phyloP scores from a whole-genome alignment of 2,797 vertebrate genomes.

The Nyctibius grandis region DNA sequence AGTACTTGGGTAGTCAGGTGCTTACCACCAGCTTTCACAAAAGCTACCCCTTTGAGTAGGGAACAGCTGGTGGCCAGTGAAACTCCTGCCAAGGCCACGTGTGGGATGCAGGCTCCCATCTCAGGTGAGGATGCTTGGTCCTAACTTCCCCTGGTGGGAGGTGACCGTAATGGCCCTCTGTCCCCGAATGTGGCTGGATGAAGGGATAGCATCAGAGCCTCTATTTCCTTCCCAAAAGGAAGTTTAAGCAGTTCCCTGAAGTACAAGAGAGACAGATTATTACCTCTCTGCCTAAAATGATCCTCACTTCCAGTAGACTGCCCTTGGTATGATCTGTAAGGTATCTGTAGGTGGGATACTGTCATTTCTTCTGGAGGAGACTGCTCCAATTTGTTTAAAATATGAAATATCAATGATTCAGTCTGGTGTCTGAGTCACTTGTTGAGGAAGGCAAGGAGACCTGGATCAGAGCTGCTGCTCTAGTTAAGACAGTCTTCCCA shows the following conservation, averaged over 20 bases:
- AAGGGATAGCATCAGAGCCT: neutral
- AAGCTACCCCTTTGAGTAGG: neutral
- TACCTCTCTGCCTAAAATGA: neutral
- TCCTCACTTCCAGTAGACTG: neutral
- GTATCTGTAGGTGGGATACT: neutral
- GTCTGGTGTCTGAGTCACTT: neutral
- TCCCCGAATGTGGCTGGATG: neutral
- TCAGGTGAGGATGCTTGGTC: neutral
- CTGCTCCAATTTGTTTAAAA: neutral
- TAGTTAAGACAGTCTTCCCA: neutral
- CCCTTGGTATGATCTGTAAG: neutral
- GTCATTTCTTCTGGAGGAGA: neutral
- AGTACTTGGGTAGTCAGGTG: neutral
- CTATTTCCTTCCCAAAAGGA: neutral
- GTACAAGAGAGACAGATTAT: neutral
- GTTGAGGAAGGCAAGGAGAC: neutral
- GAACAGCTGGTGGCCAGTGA: neutral
- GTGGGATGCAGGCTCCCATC: neutral
- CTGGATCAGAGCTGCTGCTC: neutral
- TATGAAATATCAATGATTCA: neutral
- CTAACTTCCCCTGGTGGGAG: fast-evolving
- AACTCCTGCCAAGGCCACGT: neutral
- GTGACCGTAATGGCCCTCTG: neutral
- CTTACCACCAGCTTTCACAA: neutral
- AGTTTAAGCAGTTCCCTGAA: neutral